Percentiles rank a stretch among this genome's conserved stretches.
Evolutionary conservation across 2,797 vertebrate genomes (phyloP).

Genomic region (Enteromius anoplus): DNA sequence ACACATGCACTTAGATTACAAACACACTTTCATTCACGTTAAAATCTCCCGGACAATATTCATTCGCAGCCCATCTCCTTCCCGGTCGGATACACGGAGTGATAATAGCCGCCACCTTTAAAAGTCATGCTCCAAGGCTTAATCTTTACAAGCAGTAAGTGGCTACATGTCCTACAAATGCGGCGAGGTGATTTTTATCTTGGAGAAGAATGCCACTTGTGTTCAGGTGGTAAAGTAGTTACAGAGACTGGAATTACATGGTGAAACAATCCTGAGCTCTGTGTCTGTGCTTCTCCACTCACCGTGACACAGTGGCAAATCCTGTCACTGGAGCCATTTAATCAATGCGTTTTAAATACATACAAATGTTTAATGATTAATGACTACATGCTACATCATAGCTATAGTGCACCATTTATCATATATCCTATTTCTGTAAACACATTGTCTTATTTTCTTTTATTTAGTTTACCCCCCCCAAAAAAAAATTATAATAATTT

Average conservation of each 20-base stretch:
- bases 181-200: slow-evolving; percentile 56
- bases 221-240: slow-evolving; percentile 52
- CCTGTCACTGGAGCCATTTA: slow-evolving; percentile 45
- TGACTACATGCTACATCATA: slow-evolving; percentile 8
- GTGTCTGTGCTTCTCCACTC: slow-evolving; percentile 45
- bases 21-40: slow-evolving; percentile 46
- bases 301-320: slow-evolving; percentile 33
- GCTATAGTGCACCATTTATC: slow-evolving; percentile 14
- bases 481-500: neutral
- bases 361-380: slow-evolving; percentile 7
- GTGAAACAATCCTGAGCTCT: slow-evolving; percentile 55
- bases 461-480: neutral
- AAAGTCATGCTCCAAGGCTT: slow-evolving; percentile 54
- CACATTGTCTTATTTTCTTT: neutral
- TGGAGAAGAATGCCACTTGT: slow-evolving; percentile 59
- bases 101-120: slow-evolving; percentile 50
- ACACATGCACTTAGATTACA: slow-evolving; percentile 44
- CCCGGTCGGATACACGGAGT: slow-evolving; percentile 18
- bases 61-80: slow-evolving; percentile 42
- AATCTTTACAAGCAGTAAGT: slow-evolving; percentile 57
- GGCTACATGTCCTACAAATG: slow-evolving; percentile 58
- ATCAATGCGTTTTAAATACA: slow-evolving; percentile 23
- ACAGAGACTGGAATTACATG: slow-evolving; percentile 52
- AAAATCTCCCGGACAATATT: slow-evolving; percentile 34
- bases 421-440: neutral